phyloP scores from a whole-genome alignment of 2,797 vertebrate species.

The Esox masquinongy region DNA sequence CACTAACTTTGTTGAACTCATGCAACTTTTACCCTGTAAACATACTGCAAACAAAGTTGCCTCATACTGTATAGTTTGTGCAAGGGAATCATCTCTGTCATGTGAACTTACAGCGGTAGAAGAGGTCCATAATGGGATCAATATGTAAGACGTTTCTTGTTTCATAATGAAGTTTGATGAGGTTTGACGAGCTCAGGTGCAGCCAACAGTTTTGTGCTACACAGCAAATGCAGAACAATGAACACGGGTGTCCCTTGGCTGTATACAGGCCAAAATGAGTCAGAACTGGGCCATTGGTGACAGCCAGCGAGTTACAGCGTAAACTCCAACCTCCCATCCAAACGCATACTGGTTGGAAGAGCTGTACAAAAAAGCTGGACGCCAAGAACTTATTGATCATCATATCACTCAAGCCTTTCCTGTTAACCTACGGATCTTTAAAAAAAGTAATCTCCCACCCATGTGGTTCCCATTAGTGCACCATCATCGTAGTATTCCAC shows the following conservation, averaged over 20 bases:
- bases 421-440: slow-evolving; percentile 44
- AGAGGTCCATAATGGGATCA: neutral
- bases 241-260: slow-evolving; percentile 28
- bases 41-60: neutral
- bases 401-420: slow-evolving; percentile 16
- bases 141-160: neutral
- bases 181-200: neutral
- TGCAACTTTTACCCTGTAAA: slow-evolving; percentile 23
- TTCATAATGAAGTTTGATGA: neutral
- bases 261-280: slow-evolving; percentile 41
- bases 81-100: neutral
- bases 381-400: slow-evolving; percentile 22
- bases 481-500: slow-evolving; percentile 47
- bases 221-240: slow-evolving; percentile 9
- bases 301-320: slow-evolving; percentile 28
- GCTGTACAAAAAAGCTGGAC: slow-evolving; percentile 21
- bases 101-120: neutral
- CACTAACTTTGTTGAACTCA: slow-evolving; percentile 26
- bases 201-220: slow-evolving; percentile 17
- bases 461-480: slow-evolving; percentile 55
- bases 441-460: slow-evolving; percentile 42
- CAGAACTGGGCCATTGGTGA: slow-evolving; percentile 28
- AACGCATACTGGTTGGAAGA: slow-evolving; percentile 9
- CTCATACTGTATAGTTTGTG: slow-evolving; percentile 1
- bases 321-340: slow-evolving; percentile 1